phyloP scores from a whole-genome alignment of 2,888 invertebrate species.

The Catocala sponsa region DNA sequence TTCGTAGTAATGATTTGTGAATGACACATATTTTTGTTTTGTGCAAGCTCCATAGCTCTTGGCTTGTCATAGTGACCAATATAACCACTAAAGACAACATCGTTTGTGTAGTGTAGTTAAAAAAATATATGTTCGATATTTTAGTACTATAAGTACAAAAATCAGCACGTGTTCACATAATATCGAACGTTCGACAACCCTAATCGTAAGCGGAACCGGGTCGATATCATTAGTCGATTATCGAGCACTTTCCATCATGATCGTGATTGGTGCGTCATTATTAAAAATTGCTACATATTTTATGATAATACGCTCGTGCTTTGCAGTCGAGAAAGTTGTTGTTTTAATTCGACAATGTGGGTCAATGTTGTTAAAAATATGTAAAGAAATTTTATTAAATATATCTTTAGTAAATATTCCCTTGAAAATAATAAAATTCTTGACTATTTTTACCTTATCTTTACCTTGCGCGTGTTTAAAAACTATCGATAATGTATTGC shows the following conservation, averaged over 20 bases:
- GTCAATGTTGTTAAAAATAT: constrained; percentile 48
- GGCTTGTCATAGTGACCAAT: too few species aligned
- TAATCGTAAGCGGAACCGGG: constrained; percentile 54
- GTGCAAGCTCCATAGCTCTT: too few species aligned
- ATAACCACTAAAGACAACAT: too few species aligned
- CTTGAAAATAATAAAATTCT: constrained; percentile 2
- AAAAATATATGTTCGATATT: too few species aligned
- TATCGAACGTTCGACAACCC: constrained; percentile 10
- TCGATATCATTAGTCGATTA: constrained; percentile 70
- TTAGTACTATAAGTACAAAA: too few species aligned
- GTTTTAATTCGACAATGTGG: constrained; percentile 43
- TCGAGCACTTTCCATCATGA: constrained; percentile 68
- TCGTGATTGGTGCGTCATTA: constrained; percentile 65
- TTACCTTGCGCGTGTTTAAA: constrained; percentile 10
- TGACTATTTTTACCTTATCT: constrained; percentile 24
- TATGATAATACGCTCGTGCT: constrained; percentile 58
- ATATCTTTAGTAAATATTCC: constrained; percentile 3
- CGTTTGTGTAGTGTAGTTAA: too few species aligned
- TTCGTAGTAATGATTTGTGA: too few species aligned
- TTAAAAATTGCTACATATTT: constrained; percentile 67
- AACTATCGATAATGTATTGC: constrained; percentile 20
- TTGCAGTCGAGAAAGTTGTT: constrained; percentile 66
- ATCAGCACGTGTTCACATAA: too few species aligned
- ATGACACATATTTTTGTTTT: too few species aligned
- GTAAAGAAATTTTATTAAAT: constrained; percentile 17